These are phyloP conservation scores for Sprattus sprattus DNA, from an alignment of 2,113 vertebrate species.

Conservation along the genomic window DNA sequence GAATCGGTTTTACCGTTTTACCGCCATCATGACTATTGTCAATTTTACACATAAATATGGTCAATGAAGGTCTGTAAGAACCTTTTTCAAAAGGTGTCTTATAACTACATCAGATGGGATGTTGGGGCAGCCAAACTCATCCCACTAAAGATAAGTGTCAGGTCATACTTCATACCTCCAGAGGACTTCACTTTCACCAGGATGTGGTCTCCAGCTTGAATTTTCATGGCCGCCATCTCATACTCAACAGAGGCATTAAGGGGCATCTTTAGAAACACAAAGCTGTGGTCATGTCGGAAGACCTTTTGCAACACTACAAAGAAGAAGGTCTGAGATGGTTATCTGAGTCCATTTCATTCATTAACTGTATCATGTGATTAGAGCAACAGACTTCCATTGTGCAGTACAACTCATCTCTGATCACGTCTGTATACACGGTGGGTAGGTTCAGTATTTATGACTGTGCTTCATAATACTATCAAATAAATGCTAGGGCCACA, in stretches of 20 bases:
- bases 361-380: not conserved
- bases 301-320: slow-evolving; percentile 84
- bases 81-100: no score
- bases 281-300: slow-evolving; percentile 76
- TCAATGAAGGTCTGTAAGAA: no score
- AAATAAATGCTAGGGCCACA: slow-evolving; percentile 36
- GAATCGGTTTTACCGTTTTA: no score
- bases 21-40: no score
- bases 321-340: not conserved
- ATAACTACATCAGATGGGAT: no score
- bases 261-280: slow-evolving; percentile 76
- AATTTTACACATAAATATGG: no score
- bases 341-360: not conserved
- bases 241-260: slow-evolving; percentile 82
- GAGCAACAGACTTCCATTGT: not conserved
- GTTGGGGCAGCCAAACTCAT: no score
- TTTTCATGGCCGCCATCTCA: slow-evolving; percentile 71
- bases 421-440: not conserved
- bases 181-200: slow-evolving; percentile 88
- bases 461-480: not conserved
- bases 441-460: no score
- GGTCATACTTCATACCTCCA: slow-evolving; percentile 73
- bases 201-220: slow-evolving; percentile 69
- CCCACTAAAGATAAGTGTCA: no score
- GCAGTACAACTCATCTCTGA: no score